Conservation (phyloP, 2,113 vertebrate genomes). For the Tringa solitaria region DNA sequence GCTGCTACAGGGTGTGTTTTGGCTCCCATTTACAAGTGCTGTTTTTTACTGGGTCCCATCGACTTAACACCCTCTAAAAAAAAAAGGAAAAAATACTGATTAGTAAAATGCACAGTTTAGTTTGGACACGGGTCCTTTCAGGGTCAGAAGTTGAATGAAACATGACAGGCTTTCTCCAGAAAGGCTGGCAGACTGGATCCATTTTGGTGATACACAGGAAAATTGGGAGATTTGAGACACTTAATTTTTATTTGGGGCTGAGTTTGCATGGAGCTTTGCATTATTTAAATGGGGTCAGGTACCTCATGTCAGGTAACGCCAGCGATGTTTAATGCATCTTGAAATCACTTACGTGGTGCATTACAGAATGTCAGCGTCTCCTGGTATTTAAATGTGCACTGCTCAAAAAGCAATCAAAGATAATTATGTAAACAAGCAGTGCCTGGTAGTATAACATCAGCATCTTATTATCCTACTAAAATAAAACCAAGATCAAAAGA, state of each 20-base stretch:
- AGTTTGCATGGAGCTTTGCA: background rate
- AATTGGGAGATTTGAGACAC: background rate
- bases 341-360: background rate
- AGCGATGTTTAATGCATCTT: background rate
- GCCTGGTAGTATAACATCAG: conserved; percentile 30
- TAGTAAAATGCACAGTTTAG: background rate
- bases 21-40: background rate
- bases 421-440: conserved; percentile 53
- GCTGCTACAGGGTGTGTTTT: background rate
- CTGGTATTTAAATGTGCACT: conserved; percentile 26
- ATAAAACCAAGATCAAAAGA: conserved; percentile 42
- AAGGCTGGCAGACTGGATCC: background rate
- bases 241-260: background rate
- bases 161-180: background rate
- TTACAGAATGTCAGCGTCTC: background rate
- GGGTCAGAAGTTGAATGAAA: background rate
- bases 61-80: background rate
- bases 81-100: background rate
- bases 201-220: background rate
- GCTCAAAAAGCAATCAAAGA: conserved; percentile 40
- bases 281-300: background rate
- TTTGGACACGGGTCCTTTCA: background rate
- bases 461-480: conserved; percentile 40
- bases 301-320: background rate
- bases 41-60: background rate